Percentiles rank a stretch among this genome's conserved stretches.
Evolutionary conservation across 2,113 vertebrate genomes (phyloP).

Genomic region (Amazona guildingii): DNA sequence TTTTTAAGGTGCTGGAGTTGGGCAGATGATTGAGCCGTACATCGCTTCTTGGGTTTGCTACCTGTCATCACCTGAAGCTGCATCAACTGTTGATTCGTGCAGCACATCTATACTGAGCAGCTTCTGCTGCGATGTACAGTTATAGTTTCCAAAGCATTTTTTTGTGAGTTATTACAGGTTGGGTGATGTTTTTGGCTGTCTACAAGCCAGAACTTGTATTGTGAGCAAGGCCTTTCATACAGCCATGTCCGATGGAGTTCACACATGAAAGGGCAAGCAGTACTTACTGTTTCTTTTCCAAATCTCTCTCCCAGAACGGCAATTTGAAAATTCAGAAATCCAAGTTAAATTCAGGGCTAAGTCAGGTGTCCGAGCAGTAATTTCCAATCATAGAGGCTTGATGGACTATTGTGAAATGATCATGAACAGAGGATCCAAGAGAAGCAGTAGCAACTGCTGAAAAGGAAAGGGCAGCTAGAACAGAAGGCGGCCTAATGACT

Average conservation of each 20-base stretch:
- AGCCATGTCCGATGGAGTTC: background rate
- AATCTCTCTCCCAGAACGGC: background rate
- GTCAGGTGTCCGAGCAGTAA: background rate
- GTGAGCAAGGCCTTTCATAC: background rate
- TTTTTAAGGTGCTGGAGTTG: background rate
- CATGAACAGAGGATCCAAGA: background rate
- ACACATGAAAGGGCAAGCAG: background rate
- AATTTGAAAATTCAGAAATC: background rate
- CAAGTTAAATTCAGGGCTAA: background rate
- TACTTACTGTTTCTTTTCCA: background rate
- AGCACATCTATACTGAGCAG: background rate
- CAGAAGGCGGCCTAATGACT: background rate
- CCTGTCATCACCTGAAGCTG: conserved; percentile 38
- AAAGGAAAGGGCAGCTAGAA: background rate
- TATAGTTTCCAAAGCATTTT: background rate
- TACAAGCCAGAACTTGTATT: background rate
- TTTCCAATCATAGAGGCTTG: background rate
- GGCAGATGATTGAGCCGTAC: background rate
- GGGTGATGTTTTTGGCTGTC: background rate
- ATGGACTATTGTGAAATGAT: background rate
- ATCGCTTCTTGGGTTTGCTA: background rate
- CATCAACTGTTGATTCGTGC: background rate
- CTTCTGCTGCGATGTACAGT: background rate
- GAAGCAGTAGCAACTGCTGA: background rate
- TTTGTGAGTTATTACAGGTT: background rate